Conservation (phyloP, 30 jellyfish, hydroid and myxozoan genomes). For the Nemopilema nomurai region DNA sequence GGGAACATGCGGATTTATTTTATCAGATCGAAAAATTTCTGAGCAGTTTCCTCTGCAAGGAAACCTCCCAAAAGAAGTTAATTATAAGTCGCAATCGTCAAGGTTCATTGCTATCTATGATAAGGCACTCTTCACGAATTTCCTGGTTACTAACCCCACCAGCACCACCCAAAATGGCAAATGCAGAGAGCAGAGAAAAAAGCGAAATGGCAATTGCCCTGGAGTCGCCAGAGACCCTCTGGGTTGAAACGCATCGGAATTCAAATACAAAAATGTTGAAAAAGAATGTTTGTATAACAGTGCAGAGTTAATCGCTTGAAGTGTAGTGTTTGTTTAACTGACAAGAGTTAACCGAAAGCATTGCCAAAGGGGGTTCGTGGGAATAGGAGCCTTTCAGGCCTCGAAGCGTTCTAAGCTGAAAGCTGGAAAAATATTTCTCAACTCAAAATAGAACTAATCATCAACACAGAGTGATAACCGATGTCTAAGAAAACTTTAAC, state of each 20-base stretch:
- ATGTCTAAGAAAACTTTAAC: too few relatives aligned
- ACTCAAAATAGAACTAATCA: too few relatives aligned
- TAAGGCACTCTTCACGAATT: too few relatives aligned
- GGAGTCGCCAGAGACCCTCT: not conserved
- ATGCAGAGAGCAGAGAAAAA: not conserved
- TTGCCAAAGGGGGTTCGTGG: not conserved
- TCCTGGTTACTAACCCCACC: not conserved
- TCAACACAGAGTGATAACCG: too few relatives aligned
- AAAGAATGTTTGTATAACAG: not conserved
- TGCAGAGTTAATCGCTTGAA: not conserved
- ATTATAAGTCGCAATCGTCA: too few relatives aligned
- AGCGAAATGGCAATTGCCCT: not conserved
- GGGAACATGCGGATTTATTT: too few relatives aligned
- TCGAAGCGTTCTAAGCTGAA: not conserved
- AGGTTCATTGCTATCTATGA: too few relatives aligned
- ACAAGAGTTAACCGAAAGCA: not conserved
- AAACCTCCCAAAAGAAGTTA: too few relatives aligned
- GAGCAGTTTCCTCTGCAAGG: too few relatives aligned
- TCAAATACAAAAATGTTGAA: not conserved
- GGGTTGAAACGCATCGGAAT: not conserved
- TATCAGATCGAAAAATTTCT: too few relatives aligned
- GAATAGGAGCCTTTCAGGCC: not conserved
- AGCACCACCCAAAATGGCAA: not conserved
- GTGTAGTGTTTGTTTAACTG: not conserved
- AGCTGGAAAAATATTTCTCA: too few relatives aligned